These are phyloP conservation scores for Dermolepida albohirtum DNA, from an alignment of 2,888 invertebrate genomes.

Conservation along the genomic window DNA sequence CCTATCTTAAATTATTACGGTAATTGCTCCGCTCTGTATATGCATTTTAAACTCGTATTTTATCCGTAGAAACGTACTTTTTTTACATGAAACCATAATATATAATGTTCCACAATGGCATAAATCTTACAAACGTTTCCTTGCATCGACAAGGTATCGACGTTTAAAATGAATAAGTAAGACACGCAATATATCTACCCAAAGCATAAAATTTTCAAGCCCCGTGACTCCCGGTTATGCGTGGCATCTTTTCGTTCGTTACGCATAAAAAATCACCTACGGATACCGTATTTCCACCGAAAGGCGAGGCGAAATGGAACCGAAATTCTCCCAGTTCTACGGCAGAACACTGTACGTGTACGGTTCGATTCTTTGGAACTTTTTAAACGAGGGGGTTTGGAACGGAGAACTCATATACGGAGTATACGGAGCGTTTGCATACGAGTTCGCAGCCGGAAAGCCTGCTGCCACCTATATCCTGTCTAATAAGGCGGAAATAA, in stretches of 20 bases:
- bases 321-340: slow-evolving; percentile 5
- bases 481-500: slow-evolving; percentile 63
- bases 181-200: slow-evolving; percentile 7
- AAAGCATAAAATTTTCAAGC: slow-evolving; percentile 26
- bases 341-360: too few relatives aligned
- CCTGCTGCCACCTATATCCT: slow-evolving; percentile 62
- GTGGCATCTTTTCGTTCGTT: slow-evolving; percentile 28
- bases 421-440: slow-evolving; percentile 45
- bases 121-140: too few relatives aligned
- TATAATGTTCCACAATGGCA: too few relatives aligned
- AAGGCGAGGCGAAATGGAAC: slow-evolving; percentile 12
- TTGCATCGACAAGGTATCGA: too few relatives aligned
- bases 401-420: neutral
- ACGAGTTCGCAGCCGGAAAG: slow-evolving; percentile 58
- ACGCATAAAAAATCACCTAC: slow-evolving; percentile 28
- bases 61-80: too few relatives aligned
- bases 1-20: too few relatives aligned
- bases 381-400: slow-evolving; percentile 12
- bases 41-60: too few relatives aligned
- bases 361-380: too few relatives aligned
- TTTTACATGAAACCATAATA: too few relatives aligned
- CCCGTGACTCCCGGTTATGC: slow-evolving; percentile 22
- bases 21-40: too few relatives aligned
- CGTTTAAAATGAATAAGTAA: too few relatives aligned
- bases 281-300: slow-evolving; percentile 1